These are phyloP conservation scores for Holothuria leucospilota DNA, from an alignment of 53 echinoderm and acorn worm genomes.

Conservation along the genomic window DNA sequence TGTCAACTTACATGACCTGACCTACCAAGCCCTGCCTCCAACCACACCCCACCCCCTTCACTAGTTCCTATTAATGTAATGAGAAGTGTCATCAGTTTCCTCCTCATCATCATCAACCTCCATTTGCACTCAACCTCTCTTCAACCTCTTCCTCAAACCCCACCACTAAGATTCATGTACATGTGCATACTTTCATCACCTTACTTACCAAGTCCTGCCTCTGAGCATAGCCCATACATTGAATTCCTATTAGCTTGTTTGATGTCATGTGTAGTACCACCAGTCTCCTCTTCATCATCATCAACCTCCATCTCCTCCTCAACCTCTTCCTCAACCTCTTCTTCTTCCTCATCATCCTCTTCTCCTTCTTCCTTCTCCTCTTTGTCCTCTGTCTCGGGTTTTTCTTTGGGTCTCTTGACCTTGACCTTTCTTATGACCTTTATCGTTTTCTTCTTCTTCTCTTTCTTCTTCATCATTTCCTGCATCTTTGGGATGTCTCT, in stretches of 20 bases:
- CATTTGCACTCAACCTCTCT: too few species aligned
- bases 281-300: slow-evolving; percentile 77
- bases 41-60: too few species aligned
- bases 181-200: slow-evolving; percentile 67
- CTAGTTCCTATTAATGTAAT: too few species aligned
- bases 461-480: slow-evolving; percentile 71
- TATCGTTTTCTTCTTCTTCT: slow-evolving; percentile 75
- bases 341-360: slow-evolving; percentile 53
- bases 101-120: too few species aligned
- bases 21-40: too few species aligned
- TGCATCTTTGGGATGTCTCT: slow-evolving; percentile 97
- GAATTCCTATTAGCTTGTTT: slow-evolving; percentile 95
- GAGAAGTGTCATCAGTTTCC: too few species aligned
- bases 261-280: slow-evolving; percentile 88
- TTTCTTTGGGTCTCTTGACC: slow-evolving; percentile 46
- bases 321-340: slow-evolving; percentile 70
- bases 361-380: slow-evolving; percentile 56
- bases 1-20: too few species aligned
- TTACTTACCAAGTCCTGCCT: slow-evolving; percentile 94
- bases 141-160: too few species aligned
- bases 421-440: slow-evolving; percentile 53
- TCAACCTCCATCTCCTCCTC: slow-evolving; percentile 75
- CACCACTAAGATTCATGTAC: not conserved
- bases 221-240: slow-evolving; percentile 92
- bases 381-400: slow-evolving; percentile 42